phyloP scores from a whole-genome alignment of 2,888 invertebrate genomes.

The Mythimna loreyi region DNA sequence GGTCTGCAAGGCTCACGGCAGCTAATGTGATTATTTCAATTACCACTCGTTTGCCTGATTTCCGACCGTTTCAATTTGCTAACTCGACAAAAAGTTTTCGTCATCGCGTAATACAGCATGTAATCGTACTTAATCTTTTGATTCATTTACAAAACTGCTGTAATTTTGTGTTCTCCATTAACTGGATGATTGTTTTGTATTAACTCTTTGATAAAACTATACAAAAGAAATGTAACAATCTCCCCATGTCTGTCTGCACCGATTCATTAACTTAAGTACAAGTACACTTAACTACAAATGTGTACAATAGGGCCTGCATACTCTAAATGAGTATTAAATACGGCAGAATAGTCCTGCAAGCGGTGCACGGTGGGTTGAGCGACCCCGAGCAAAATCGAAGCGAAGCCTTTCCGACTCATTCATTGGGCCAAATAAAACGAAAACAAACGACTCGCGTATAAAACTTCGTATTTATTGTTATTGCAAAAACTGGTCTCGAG shows the following conservation, averaged over 20 bases:
- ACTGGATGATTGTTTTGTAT: constrained; percentile 8
- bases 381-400: constrained; percentile 67
- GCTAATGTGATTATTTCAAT: constrained; percentile 51
- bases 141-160: neutral
- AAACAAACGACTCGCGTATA: constrained; percentile 42
- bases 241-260: constrained; percentile 9
- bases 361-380: constrained; percentile 64
- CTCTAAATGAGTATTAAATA: constrained; percentile 42
- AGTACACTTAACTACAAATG: constrained; percentile 17
- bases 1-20: constrained; percentile 26
- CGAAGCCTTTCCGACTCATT: constrained; percentile 65
- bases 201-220: constrained; percentile 22
- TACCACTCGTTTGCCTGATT: constrained; percentile 44
- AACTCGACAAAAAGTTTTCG: constrained; percentile 25
- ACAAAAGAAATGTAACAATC: constrained; percentile 23
- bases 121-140: neutral
- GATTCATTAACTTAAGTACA: constrained; percentile 37
- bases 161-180: neutral
- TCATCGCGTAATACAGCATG: neutral
- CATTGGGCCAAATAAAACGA: constrained; percentile 62
- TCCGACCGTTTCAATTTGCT: constrained; percentile 31
- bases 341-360: constrained; percentile 59
- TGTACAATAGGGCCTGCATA: constrained; percentile 17
- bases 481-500: constrained; percentile 58
- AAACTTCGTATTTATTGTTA: constrained; percentile 62